These are phyloP conservation scores for Carposina sasakii DNA, from an alignment of 1,140 invertebrate species.

Conservation along the genomic window DNA sequence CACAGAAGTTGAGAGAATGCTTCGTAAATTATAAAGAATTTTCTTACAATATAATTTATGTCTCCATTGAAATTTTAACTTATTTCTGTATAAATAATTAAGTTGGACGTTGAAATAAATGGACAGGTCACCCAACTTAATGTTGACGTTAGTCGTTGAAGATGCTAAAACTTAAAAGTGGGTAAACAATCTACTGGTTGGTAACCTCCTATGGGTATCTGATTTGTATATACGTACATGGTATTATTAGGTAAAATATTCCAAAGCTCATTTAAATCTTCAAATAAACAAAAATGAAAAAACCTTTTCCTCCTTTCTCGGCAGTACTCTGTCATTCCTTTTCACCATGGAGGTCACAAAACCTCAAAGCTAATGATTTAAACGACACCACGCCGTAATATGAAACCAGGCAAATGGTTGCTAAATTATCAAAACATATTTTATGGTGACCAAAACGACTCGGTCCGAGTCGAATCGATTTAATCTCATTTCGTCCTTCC, in stretches of 20 bases:
- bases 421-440: conserved; percentile 61
- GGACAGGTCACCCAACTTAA: too few relatives aligned
- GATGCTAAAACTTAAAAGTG: too few relatives aligned
- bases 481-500: conserved; percentile 48
- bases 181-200: too few relatives aligned
- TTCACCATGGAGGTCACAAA: conserved; percentile 41
- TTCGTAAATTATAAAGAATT: conserved; percentile 52
- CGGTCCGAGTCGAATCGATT: conserved; percentile 54
- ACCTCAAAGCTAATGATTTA: conserved; percentile 59
- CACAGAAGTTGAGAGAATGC: conserved; percentile 56
- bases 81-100: too few relatives aligned
- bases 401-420: conserved; percentile 43
- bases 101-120: too few relatives aligned
- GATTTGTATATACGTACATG: too few relatives aligned
- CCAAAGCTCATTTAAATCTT: too few relatives aligned
- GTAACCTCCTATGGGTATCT: too few relatives aligned
- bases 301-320: too few relatives aligned
- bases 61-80: conserved; percentile 52
- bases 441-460: conserved; percentile 42
- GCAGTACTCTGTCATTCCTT: conserved; percentile 19
- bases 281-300: too few relatives aligned
- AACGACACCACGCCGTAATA: conserved; percentile 38
- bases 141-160: too few relatives aligned
- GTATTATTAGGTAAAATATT: too few relatives aligned
- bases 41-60: conserved; percentile 42